Evolutionary conservation across 2,113 vertebrate species (phyloP).

Genomic region (Vidua chalybeata): DNA sequence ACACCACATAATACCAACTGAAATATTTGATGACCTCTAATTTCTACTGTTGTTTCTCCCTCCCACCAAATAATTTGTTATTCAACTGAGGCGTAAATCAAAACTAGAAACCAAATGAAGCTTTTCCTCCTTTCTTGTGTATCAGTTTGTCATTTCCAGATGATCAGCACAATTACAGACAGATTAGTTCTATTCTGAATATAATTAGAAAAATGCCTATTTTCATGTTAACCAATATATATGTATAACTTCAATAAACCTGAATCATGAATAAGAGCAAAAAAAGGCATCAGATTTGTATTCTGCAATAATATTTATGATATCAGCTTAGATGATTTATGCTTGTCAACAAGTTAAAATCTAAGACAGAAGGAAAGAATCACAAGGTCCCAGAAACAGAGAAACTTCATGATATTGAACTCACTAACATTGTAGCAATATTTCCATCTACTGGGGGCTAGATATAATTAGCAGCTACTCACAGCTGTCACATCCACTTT

Average conservation of each 20-base stretch:
- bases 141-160: neutral
- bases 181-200: neutral
- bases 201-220: neutral
- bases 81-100: neutral
- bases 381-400: neutral
- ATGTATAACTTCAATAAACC: neutral
- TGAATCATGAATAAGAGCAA: neutral
- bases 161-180: neutral
- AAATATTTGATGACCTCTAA: neutral
- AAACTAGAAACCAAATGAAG: neutral
- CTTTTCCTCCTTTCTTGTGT: neutral
- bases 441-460: slow-evolving; percentile 55
- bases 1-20: neutral
- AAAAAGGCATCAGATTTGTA: neutral
- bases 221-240: neutral
- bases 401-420: neutral
- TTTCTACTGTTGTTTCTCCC: neutral
- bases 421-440: neutral
- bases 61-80: neutral
- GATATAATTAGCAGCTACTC: neutral
- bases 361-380: neutral
- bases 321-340: neutral
- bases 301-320: neutral
- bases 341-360: neutral
- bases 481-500: neutral